Percentiles rank a stretch among this genome's conserved stretches.
phyloP scores from a whole-genome alignment of 1,140 invertebrate genomes.

The Pachypsylla venusta region DNA sequence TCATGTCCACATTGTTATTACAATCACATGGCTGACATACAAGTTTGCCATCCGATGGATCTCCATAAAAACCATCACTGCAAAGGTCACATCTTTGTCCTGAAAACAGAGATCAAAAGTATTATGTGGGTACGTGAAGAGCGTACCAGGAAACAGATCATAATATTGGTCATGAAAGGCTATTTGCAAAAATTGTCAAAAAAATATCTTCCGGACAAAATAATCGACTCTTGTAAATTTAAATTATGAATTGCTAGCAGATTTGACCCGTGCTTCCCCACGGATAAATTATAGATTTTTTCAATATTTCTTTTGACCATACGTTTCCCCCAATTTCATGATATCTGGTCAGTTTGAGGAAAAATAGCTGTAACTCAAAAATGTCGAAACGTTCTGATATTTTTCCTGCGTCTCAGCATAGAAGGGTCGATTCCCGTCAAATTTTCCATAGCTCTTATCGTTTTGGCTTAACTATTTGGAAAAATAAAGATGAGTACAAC shows the following conservation, averaged over 20 bases:
- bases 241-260: neutral
- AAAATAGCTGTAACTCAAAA: too few relatives aligned
- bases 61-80: conserved; percentile 87
- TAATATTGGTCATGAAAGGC: neutral
- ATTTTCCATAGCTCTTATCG: too few relatives aligned
- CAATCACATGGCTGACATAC: conserved; percentile 78
- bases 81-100: conserved; percentile 84
- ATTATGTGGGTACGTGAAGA: neutral
- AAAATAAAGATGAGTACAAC: too few relatives aligned
- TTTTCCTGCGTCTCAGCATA: too few relatives aligned
- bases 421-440: too few relatives aligned
- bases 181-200: neutral
- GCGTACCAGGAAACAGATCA: neutral
- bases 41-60: conserved; percentile 57
- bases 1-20: conserved; percentile 88
- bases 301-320: conserved; percentile 5
- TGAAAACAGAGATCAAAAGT: conserved; percentile 27
- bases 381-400: too few relatives aligned
- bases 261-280: too few relatives aligned
- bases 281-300: neutral
- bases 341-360: too few relatives aligned
- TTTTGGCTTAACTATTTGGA: too few relatives aligned
- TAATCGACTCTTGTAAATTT: neutral
- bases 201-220: neutral
- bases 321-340: neutral